Conservation (phyloP, 2,797 vertebrate genomes). For the Neosilurus mollespiculum region DNA sequence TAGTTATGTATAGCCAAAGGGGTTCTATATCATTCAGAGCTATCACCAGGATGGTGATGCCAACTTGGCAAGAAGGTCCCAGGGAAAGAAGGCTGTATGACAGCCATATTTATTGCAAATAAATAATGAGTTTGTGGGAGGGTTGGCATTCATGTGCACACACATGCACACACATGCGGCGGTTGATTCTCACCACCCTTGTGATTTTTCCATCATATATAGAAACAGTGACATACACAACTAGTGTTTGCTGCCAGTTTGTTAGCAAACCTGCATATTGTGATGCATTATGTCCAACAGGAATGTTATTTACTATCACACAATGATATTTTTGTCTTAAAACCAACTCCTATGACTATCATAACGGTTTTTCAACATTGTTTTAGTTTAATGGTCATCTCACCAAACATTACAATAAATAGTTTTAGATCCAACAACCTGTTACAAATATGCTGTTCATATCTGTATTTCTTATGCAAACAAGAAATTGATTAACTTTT, state of each 20-base stretch:
- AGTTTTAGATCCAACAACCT: not conserved
- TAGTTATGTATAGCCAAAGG: not conserved
- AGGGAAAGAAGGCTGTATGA: slow-evolving; percentile 2
- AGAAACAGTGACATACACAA: slow-evolving; percentile 15
- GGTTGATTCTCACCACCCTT: slow-evolving; percentile 24
- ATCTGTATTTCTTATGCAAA: slow-evolving; percentile 22
- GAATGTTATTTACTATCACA: not conserved
- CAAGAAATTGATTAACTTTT: slow-evolving; percentile 43
- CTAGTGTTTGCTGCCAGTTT: slow-evolving; percentile 1
- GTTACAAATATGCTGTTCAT: not conserved
- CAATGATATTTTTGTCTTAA: not conserved
- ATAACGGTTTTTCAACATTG: not conserved
- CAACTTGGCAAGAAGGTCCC: slow-evolving; percentile 19
- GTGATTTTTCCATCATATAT: slow-evolving; percentile 4
- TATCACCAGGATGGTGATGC: not conserved
- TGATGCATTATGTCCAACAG: not conserved
- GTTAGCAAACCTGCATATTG: slow-evolving; percentile 3
- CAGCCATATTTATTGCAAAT: slow-evolving; percentile 26
- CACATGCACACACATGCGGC: not conserved
- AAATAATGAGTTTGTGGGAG: slow-evolving; percentile 5
- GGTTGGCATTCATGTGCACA: slow-evolving; percentile 16
- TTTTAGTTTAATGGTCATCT: not conserved
- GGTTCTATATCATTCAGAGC: not conserved
- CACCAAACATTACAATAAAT: not conserved
- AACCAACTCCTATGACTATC: not conserved